Percentiles rank a stretch among this genome's conserved stretches.
These are phyloP conservation scores for Cosmia pyralina DNA, from an alignment of 2,888 invertebrate genomes.

Conservation along the genomic window DNA sequence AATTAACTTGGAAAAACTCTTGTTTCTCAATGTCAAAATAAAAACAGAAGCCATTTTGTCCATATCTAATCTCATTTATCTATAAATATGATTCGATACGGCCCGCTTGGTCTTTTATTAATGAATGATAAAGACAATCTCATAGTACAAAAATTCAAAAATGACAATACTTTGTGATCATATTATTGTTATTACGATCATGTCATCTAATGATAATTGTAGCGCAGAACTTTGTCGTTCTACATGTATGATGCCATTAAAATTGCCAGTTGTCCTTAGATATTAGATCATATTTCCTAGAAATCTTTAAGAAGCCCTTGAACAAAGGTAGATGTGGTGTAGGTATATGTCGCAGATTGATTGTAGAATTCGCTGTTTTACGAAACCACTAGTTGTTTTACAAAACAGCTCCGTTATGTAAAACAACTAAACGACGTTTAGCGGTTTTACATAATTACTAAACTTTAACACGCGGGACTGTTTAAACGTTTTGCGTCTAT, in stretches of 20 bases:
- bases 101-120: slow-evolving; percentile 17
- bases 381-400: too few species aligned
- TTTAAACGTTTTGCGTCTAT: too few species aligned
- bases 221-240: not conserved
- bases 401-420: too few species aligned
- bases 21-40: slow-evolving; percentile 40
- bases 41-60: slow-evolving; percentile 33
- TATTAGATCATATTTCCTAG: too few species aligned
- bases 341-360: too few species aligned
- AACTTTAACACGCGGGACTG: too few species aligned
- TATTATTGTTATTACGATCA: not conserved
- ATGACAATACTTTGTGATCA: slow-evolving; percentile 23
- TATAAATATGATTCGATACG: slow-evolving; percentile 27
- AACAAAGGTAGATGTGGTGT: too few species aligned
- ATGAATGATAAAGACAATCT: slow-evolving; percentile 45
- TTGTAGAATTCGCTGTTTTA: too few species aligned
- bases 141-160: slow-evolving; percentile 23
- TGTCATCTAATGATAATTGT: not conserved
- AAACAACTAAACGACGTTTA: too few species aligned
- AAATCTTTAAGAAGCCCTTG: too few species aligned
- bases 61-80: slow-evolving; percentile 41
- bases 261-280: not conserved
- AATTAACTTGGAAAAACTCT: slow-evolving; percentile 48
- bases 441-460: too few species aligned
- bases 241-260: not conserved